phyloP scores from a whole-genome alignment of 2,797 vertebrate species.

The Scolopax bukidnonensis region DNA sequence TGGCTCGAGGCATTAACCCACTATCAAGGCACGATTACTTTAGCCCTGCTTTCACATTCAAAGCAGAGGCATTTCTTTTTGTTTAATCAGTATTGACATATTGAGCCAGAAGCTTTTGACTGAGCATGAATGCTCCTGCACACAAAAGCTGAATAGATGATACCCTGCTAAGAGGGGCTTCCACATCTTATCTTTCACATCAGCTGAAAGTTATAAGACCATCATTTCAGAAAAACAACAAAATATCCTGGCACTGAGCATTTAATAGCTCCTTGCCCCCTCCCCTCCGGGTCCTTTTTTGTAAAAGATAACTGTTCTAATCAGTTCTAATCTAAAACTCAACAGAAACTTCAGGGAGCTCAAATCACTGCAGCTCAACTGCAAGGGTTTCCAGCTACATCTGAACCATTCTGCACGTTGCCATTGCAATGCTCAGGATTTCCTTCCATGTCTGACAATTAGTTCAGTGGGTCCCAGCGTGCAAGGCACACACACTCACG shows the following conservation, averaged over 20 bases:
- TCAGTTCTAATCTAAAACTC: background rate
- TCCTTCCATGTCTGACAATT: background rate
- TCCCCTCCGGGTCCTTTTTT: background rate
- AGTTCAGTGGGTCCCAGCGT: conserved; percentile 8
- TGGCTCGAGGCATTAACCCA: conserved; percentile 23
- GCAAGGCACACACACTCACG: background rate
- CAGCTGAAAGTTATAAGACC: conserved; percentile 2
- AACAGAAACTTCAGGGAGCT: conserved; percentile 26
- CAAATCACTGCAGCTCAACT: background rate
- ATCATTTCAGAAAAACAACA: background rate
- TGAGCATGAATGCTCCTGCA: conserved; percentile 11
- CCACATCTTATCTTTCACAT: conserved; percentile 30
- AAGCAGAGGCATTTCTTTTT: conserved; percentile 53
- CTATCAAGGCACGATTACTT: conserved; percentile 49
- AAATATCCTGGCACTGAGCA: background rate
- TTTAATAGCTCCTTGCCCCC: background rate
- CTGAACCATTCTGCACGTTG: background rate
- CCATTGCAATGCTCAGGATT: background rate
- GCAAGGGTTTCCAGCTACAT: background rate
- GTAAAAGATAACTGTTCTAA: background rate
- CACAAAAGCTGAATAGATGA: conserved; percentile 62
- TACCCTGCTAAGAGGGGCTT: conserved; percentile 51
- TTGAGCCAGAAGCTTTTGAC: conserved; percentile 56
- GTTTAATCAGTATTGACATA: conserved; percentile 63
- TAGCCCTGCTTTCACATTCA: conserved; percentile 55